These are phyloP conservation scores for Pipra filicauda DNA, from an alignment of 2,113 vertebrate genomes.

Conservation along the genomic window DNA sequence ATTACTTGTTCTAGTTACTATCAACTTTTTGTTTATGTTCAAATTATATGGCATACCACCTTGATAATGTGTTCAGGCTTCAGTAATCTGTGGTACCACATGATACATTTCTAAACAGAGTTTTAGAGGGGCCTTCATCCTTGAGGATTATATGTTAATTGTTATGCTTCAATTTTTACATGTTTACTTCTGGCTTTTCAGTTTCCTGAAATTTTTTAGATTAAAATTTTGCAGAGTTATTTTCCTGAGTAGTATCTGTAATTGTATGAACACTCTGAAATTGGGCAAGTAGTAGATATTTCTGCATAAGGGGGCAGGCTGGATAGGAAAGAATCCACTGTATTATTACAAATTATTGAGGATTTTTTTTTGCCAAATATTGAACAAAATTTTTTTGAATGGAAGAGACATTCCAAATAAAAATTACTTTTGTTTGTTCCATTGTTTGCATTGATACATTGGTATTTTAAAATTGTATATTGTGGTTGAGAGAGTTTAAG, in stretches of 20 bases:
- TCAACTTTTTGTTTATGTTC: constrained; percentile 25
- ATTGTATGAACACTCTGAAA: neutral
- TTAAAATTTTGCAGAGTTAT: neutral
- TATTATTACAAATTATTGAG: neutral
- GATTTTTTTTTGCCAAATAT: neutral
- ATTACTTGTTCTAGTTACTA: constrained; percentile 34
- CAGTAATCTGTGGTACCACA: neutral
- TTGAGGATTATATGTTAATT: neutral
- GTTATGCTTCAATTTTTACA: neutral
- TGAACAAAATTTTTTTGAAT: neutral
- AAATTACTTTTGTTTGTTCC: neutral
- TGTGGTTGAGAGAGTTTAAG: neutral
- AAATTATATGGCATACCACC: constrained; percentile 11
- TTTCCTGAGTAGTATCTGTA: neutral
- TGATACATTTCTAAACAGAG: neutral
- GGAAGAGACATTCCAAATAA: neutral
- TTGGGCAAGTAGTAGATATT: neutral
- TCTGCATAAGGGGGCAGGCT: neutral
- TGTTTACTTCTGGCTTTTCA: neutral
- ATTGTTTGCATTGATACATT: neutral
- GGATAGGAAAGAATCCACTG: neutral
- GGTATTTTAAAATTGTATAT: neutral
- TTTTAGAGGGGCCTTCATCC: neutral
- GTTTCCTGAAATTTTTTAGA: neutral
- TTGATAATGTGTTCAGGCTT: constrained; percentile 3